These are phyloP conservation scores for Darevskia nairensis DNA, from an alignment of 2,797 vertebrate genomes.

Conservation along the genomic window DNA sequence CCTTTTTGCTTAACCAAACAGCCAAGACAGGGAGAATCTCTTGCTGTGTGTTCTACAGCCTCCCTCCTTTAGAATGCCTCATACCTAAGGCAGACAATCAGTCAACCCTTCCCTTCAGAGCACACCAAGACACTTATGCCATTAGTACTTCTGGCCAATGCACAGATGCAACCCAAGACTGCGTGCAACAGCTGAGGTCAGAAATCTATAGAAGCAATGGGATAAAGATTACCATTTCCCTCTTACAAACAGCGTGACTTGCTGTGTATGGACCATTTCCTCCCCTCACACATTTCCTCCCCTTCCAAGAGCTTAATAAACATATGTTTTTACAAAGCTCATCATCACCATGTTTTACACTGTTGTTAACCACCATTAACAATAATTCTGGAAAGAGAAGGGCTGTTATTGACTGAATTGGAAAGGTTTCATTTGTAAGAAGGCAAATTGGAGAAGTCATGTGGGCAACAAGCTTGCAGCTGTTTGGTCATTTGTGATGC, in stretches of 20 bases:
- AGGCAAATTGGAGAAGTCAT: neutral
- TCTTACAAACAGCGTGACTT: neutral
- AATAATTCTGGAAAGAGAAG: neutral
- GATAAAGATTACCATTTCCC: neutral
- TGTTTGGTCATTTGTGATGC: neutral
- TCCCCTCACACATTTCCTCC: neutral
- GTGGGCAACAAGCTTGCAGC: neutral
- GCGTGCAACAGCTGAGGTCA: neutral
- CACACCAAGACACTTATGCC: neutral
- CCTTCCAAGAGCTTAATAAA: neutral
- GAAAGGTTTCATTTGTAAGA: constrained; percentile 1
- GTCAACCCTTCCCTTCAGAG: neutral
- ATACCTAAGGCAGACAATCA: neutral
- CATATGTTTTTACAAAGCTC: neutral
- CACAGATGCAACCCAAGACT: neutral
- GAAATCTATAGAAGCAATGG: neutral
- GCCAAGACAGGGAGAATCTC: neutral
- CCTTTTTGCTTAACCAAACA: neutral
- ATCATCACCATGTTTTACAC: neutral
- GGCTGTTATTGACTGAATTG: neutral
- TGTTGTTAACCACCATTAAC: neutral
- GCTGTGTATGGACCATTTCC: neutral
- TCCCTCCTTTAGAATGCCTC: neutral
- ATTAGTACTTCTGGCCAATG: no score
- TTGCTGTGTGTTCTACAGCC: neutral